These are phyloP conservation scores for Mormyrus proboscirostris DNA, from an alignment of 2,797 vertebrate genomes.

Conservation along the genomic window DNA sequence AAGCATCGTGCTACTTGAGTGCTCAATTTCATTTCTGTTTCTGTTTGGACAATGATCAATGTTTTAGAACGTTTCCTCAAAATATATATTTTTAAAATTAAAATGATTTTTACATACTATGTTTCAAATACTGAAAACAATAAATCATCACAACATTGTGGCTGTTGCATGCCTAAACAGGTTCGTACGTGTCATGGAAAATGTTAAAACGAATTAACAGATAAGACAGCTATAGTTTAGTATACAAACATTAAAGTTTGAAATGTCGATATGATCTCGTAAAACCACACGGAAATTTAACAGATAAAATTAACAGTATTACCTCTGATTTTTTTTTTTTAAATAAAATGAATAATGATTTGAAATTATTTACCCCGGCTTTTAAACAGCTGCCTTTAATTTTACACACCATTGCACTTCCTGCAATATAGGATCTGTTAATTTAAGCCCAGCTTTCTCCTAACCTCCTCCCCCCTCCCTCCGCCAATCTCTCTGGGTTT, in stretches of 20 bases:
- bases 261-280: constrained; percentile 28
- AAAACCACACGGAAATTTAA: constrained; percentile 37
- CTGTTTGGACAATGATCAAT: neutral
- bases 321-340: constrained; percentile 26
- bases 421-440: constrained; percentile 69
- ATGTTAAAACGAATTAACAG: neutral
- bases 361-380: constrained; percentile 46
- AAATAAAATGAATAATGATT: constrained; percentile 33
- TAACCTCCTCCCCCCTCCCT: constrained; percentile 27
- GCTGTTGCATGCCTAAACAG: neutral
- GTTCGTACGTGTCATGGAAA: neutral
- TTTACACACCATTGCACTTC: constrained; percentile 77
- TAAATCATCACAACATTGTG: neutral
- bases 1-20: neutral
- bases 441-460: constrained; percentile 55
- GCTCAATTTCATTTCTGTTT: neutral
- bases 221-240: neutral
- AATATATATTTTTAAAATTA: neutral
- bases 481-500: constrained; percentile 43
- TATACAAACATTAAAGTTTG: neutral
- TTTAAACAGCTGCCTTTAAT: constrained; percentile 73
- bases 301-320: constrained; percentile 40
- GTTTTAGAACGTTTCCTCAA: neutral
- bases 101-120: neutral
- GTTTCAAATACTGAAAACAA: neutral